These are phyloP conservation scores for Hypotaenidia philippensis DNA, from an alignment of 2,797 vertebrate species.

Conservation along the genomic window DNA sequence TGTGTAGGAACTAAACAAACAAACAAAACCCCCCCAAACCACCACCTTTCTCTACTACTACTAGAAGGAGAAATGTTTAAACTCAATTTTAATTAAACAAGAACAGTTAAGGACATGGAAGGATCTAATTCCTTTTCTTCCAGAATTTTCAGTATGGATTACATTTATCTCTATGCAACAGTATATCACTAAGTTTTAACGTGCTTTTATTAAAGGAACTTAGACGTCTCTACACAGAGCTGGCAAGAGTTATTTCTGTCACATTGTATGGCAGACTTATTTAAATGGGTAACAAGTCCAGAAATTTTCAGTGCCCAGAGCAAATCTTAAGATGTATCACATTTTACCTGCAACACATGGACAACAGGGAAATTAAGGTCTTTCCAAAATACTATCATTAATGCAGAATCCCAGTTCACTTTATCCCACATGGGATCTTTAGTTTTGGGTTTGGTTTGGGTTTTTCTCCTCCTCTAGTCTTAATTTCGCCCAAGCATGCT, in stretches of 20 bases:
- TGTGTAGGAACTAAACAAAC: not conserved
- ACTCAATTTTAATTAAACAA: not conserved
- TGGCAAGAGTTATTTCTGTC: not conserved
- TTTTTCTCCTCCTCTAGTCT: not conserved
- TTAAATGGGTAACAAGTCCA: not conserved
- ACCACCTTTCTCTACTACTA: not conserved
- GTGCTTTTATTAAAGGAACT: not conserved
- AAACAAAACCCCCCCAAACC: accelerated
- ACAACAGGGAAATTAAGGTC: not conserved
- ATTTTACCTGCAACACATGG: not conserved
- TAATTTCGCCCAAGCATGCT: not conserved
- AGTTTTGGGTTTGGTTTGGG: not conserved
- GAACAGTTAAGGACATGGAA: not conserved
- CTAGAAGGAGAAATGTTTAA: not conserved
- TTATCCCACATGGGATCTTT: not conserved
- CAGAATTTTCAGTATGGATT: not conserved
- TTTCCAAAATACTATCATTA: conserved; percentile 19
- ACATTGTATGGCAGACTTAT: not conserved
- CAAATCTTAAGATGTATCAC: not conserved
- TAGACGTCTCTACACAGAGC: not conserved
- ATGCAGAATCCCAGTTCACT: conserved; percentile 40
- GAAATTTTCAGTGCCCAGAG: not conserved
- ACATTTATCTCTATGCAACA: not conserved
- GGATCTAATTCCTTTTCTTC: not conserved
- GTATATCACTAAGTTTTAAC: not conserved